Percentiles rank a stretch among this genome's conserved stretches.
phyloP scores from a whole-genome alignment of 2,888 invertebrate species.

The Lycophotia porphyrea region DNA sequence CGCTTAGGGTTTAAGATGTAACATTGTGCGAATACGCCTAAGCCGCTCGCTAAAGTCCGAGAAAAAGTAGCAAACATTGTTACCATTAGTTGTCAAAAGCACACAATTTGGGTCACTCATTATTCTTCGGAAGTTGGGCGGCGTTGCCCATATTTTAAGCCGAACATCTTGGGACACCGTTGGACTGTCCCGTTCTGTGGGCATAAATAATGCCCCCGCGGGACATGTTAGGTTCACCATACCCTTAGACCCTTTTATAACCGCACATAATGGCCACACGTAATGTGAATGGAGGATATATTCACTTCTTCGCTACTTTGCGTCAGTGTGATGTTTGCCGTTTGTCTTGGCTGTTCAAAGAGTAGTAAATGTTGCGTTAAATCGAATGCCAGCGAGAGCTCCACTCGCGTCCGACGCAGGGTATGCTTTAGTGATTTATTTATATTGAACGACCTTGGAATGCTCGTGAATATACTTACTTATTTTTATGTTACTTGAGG shows the following conservation, averaged over 20 bases:
- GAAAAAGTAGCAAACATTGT: conserved; percentile 49
- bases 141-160: conserved; percentile 73
- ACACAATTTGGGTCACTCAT: conserved; percentile 75
- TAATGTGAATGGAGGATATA: conserved; percentile 69
- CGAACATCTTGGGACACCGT: conserved; percentile 72
- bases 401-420: conserved; percentile 21
- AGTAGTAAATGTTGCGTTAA: conserved; percentile 59
- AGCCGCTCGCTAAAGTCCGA: background rate
- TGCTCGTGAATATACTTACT: conserved; percentile 9
- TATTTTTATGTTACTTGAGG: conserved; percentile 15
- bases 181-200: conserved; percentile 69
- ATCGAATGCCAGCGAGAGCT: conserved; percentile 46
- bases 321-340: conserved; percentile 52
- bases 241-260: conserved; percentile 81
- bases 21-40: conserved; percentile 12
- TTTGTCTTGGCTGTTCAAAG: conserved; percentile 53
- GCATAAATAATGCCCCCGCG: conserved; percentile 81
- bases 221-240: conserved; percentile 76
- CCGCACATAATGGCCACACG: conserved; percentile 73
- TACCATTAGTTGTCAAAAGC: conserved; percentile 65
- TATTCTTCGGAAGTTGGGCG: conserved; percentile 71
- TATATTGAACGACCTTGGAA: conserved; percentile 30
- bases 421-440: conserved; percentile 42
- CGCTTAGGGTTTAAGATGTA: conserved; percentile 30
- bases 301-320: conserved; percentile 63